A percentile compares a stretch with the other conserved stretches of the same genome.
Evolutionary conservation across 2,797 vertebrate species (phyloP).

Genomic region (Alcedo quadribrachys): DNA sequence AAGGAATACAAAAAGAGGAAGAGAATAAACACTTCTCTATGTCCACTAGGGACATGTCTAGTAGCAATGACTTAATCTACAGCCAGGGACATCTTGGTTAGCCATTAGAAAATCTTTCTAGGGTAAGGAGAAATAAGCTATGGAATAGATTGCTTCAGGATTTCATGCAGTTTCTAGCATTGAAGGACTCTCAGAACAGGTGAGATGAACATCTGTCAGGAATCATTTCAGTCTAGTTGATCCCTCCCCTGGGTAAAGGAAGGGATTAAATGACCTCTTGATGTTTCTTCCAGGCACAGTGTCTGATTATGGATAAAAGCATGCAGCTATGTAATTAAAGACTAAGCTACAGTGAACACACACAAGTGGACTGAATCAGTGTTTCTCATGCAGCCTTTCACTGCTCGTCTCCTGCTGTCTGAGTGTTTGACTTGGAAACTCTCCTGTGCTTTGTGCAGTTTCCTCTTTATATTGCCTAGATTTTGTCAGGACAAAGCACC

Average conservation of each 20-base stretch:
- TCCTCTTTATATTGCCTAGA: background rate
- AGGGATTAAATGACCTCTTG: constrained; percentile 19
- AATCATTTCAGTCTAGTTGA: constrained; percentile 8
- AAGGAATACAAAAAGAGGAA: background rate
- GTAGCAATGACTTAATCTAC: background rate
- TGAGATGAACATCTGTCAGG: constrained; percentile 26
- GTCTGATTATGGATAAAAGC: background rate
- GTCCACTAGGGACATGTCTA: background rate
- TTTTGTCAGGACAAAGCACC: background rate
- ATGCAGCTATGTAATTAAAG: background rate
- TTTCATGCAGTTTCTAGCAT: background rate
- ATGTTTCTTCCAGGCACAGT: background rate
- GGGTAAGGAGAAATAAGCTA: background rate
- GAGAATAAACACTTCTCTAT: background rate
- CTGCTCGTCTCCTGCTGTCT: background rate
- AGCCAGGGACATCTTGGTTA: constrained; percentile 9
- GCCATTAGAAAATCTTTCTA: background rate
- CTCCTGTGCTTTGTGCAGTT: background rate
- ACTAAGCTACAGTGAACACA: background rate
- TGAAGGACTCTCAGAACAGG: constrained; percentile 4
- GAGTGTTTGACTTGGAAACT: background rate
- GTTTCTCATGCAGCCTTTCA: background rate
- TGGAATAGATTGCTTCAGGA: background rate
- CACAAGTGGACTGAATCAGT: background rate
- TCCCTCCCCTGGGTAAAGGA: background rate